These are phyloP conservation scores for Eclectus roratus DNA, from an alignment of 2,113 vertebrate genomes.

Conservation along the genomic window DNA sequence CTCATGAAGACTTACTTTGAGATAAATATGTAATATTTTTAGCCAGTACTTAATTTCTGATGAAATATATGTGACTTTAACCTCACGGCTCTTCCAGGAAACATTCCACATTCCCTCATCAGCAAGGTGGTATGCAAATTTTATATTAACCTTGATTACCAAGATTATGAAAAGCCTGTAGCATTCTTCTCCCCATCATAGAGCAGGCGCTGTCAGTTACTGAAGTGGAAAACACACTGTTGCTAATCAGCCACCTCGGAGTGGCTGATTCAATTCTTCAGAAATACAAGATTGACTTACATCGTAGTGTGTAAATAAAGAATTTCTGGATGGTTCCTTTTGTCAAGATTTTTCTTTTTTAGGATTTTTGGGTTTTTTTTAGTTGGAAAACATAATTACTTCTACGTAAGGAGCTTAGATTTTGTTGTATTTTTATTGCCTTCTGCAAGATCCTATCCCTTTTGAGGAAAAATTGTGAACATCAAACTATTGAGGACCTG, in stretches of 20 bases:
- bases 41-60: neutral
- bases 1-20: neutral
- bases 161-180: neutral
- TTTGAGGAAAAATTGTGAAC: neutral
- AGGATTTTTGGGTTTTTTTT: neutral
- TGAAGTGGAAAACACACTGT: neutral
- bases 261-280: neutral
- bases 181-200: neutral
- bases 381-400: neutral
- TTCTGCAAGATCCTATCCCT: neutral
- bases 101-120: neutral
- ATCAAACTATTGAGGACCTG: neutral
- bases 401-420: neutral
- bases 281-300: neutral
- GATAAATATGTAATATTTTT: neutral
- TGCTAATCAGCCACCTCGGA: neutral
- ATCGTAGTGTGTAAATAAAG: neutral
- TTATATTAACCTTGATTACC: constrained; percentile 40
- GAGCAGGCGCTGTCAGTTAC: neutral
- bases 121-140: constrained; percentile 42
- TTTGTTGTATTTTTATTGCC: neutral
- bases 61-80: neutral
- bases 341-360: neutral
- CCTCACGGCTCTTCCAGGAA: neutral
- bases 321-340: neutral